Conservation (phyloP, 2,113 vertebrate genomes). For the Garra rufa region DNA sequence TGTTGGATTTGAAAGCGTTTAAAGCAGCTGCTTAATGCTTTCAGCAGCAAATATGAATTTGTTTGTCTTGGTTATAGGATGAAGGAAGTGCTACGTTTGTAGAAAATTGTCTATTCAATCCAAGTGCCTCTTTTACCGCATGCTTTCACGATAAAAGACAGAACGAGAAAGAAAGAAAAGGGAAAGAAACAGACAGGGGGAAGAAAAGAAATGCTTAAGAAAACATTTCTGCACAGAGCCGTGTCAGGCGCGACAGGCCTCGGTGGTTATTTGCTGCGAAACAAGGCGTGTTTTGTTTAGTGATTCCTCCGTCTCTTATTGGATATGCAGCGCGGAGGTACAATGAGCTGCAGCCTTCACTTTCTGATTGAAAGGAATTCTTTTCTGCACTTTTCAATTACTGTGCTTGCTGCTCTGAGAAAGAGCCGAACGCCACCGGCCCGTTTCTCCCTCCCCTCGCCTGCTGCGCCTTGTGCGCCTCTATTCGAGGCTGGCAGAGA, state of each 20-base stretch:
- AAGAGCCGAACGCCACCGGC: background rate
- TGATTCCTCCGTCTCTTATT: slow-evolving; percentile 61
- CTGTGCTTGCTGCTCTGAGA: slow-evolving; percentile 45
- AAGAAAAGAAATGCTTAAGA: slow-evolving; percentile 44
- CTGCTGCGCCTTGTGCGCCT: slow-evolving; percentile 25
- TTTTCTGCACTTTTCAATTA: slow-evolving; percentile 73
- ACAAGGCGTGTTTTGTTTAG: slow-evolving; percentile 69
- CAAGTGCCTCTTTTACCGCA: slow-evolving; percentile 33
- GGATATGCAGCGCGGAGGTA: slow-evolving; percentile 58
- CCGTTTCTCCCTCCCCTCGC: slow-evolving; percentile 20
- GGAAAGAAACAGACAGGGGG: background rate
- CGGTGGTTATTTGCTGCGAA: slow-evolving; percentile 63
- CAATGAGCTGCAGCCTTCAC: slow-evolving; percentile 64
- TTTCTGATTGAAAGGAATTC: slow-evolving; percentile 70
- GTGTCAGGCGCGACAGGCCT: slow-evolving; percentile 53
- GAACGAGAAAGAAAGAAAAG: background rate
- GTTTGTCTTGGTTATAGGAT: slow-evolving; percentile 35
- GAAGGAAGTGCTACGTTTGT: slow-evolving; percentile 44
- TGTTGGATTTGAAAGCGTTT: slow-evolving; percentile 43
- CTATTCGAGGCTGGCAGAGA: slow-evolving; percentile 55
- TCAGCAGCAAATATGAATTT: slow-evolving; percentile 24
- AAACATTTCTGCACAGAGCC: slow-evolving; percentile 36
- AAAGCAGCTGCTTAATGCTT: slow-evolving; percentile 5
- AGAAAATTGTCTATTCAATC: slow-evolving; percentile 41
- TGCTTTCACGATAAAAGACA: slow-evolving; percentile 31